A percentile compares a stretch with the other conserved stretches of the same genome.
These are phyloP conservation scores for Tolmerus cingulatus DNA, from an alignment of 2,888 invertebrate genomes.

Conservation along the genomic window DNA sequence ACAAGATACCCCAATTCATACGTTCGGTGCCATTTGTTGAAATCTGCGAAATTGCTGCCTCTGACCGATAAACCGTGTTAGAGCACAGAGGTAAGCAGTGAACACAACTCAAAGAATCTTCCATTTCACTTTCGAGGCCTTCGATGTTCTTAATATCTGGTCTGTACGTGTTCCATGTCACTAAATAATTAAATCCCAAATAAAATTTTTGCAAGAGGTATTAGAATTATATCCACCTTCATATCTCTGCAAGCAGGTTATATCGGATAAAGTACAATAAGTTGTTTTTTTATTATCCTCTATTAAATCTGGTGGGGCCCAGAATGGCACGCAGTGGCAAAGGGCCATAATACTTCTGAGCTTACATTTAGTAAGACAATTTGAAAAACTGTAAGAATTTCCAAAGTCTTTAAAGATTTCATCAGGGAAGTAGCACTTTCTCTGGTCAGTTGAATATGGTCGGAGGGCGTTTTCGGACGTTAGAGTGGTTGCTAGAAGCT, in stretches of 20 bases:
- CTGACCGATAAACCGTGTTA: constrained; percentile 64
- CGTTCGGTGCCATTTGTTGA: not conserved
- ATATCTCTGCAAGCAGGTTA: constrained; percentile 57
- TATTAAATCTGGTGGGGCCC: constrained; percentile 58
- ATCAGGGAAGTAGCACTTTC: constrained; percentile 65
- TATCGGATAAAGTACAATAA: constrained; percentile 59
- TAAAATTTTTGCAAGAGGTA: not conserved
- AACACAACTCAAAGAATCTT: constrained; percentile 64
- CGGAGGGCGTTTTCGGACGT: constrained; percentile 40
- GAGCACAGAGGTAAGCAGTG: constrained; percentile 66
- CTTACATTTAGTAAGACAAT: constrained; percentile 67
- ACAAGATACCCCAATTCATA: constrained; percentile 43
- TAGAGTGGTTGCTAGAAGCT: constrained; percentile 46
- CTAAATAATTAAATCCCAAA: constrained; percentile 1
- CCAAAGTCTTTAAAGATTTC: constrained; percentile 59
- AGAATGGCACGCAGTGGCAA: constrained; percentile 68
- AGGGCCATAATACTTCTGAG: constrained; percentile 62
- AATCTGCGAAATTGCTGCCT: constrained; percentile 46
- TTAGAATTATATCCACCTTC: constrained; percentile 51
- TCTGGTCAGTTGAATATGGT: constrained; percentile 53
- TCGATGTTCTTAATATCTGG: constrained; percentile 47
- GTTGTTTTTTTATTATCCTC: not conserved
- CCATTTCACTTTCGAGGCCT: constrained; percentile 63
- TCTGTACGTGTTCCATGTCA: constrained; percentile 50
- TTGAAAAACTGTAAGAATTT: constrained; percentile 66